These are phyloP conservation scores for Odontamblyopus rebecca DNA, from an alignment of 2,797 vertebrate species.

Conservation along the genomic window DNA sequence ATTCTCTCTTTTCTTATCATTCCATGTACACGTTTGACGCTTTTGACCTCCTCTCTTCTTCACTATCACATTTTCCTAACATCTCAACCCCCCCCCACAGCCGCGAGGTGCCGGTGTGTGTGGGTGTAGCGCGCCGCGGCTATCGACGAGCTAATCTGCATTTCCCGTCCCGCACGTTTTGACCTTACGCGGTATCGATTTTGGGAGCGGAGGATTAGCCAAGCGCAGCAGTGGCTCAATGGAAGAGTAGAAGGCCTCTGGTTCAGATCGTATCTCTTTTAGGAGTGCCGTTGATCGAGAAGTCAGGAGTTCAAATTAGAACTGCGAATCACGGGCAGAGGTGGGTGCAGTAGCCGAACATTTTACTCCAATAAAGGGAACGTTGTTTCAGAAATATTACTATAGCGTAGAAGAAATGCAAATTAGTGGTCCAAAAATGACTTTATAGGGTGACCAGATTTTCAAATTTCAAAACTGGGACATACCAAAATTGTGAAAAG, in stretches of 20 bases:
- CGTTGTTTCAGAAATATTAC: no score
- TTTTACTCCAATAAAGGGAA: no score
- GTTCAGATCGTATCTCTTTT: constrained; percentile 1
- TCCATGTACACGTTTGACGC: no score
- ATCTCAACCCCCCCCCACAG: constrained; percentile 13
- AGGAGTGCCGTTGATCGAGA: background rate
- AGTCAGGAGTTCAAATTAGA: background rate
- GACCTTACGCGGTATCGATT: constrained; percentile 64
- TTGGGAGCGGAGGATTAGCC: constrained; percentile 49
- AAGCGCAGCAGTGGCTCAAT: constrained; percentile 31
- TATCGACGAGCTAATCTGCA: constrained; percentile 57
- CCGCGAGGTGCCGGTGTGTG: background rate
- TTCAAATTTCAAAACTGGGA: no score
- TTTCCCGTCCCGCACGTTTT: constrained; percentile 48
- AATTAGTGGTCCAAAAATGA: no score
- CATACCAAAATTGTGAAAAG: no score
- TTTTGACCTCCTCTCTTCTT: background rate
- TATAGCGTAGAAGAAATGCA: no score
- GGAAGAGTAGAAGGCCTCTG: background rate
- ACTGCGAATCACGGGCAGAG: no score
- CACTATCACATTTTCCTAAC: constrained; percentile 7
- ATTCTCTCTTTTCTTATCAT: background rate
- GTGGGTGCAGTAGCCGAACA: no score
- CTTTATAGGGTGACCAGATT: no score
- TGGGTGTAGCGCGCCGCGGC: constrained; percentile 31